Evolutionary conservation across 2,888 invertebrate species (phyloP).

Genomic region (Drosophila recens): DNA sequence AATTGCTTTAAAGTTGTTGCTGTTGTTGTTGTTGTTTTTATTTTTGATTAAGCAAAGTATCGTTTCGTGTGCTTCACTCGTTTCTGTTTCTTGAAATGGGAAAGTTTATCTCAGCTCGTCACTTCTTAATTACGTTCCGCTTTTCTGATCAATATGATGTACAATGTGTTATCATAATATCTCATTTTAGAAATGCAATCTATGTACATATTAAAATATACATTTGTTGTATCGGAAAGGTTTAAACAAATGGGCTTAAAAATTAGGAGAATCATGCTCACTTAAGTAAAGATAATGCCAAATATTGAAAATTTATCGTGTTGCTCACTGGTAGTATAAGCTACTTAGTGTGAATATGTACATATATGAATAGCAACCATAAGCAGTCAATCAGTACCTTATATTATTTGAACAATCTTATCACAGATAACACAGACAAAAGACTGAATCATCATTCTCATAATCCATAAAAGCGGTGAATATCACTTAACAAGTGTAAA

Average conservation of each 20-base stretch:
- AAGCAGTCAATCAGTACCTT: not conserved
- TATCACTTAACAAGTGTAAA: not conserved
- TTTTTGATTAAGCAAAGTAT: conserved; percentile 37
- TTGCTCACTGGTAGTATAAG: no score
- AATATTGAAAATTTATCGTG: not conserved
- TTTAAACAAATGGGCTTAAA: not conserved
- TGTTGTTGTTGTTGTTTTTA: conserved; percentile 20
- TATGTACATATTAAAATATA: not conserved
- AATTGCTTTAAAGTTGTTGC: conserved; percentile 11
- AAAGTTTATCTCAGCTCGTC: conserved; percentile 50
- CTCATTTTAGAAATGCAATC: not conserved
- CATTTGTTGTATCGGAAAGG: no score
- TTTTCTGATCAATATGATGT: conserved; percentile 51
- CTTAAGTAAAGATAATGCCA: not conserved
- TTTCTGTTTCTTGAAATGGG: conserved; percentile 59
- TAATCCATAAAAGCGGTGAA: not conserved
- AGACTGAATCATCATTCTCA: conserved; percentile 6
- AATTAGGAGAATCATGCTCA: not conserved
- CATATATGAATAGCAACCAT: not conserved
- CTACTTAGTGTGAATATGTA: not conserved
- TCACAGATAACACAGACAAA: conserved; percentile 23
- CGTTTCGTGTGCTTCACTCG: conserved; percentile 42
- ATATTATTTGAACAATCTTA: conserved; percentile 28
- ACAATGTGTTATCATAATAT: conserved; percentile 1
- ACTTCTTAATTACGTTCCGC: conserved; percentile 53